Percentiles rank a stretch among this genome's conserved stretches.
Evolutionary conservation across 2,113 vertebrate genomes (phyloP).

Genomic region (Panthera tigris): DNA sequence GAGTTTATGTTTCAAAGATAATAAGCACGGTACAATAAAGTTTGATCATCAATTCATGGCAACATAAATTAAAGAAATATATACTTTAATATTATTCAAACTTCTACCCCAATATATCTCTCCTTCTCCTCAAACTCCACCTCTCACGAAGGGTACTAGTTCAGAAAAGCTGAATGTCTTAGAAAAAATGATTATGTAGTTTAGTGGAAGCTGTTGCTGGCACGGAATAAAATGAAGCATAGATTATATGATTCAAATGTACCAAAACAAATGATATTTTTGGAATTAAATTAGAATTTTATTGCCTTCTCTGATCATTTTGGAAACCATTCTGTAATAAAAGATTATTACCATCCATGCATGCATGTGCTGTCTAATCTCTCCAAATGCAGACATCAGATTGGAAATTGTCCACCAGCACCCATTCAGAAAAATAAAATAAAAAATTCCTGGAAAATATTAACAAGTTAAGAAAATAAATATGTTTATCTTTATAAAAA

Average conservation of each 20-base stretch:
- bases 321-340: conserved; percentile 59
- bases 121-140: not conserved
- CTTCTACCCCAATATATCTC: not conserved
- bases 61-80: conserved; percentile 48
- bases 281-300: conserved; percentile 70
- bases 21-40: conserved; percentile 58
- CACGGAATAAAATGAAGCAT: conserved; percentile 62
- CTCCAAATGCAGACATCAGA: not conserved
- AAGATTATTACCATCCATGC: conserved; percentile 49
- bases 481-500: not conserved
- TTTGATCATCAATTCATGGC: conserved; percentile 32
- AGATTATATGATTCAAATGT: conserved; percentile 59
- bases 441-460: not conserved
- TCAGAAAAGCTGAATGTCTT: conserved; percentile 55
- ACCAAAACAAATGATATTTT: conserved; percentile 69
- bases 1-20: conserved; percentile 75
- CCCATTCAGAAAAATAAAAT: not conserved
- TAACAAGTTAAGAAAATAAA: not conserved
- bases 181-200: conserved; percentile 57
- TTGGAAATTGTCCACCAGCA: conserved; percentile 23
- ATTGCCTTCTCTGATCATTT: conserved; percentile 60
- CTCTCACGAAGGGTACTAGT: conserved; percentile 47
- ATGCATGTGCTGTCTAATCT: not conserved
- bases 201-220: conserved; percentile 62
- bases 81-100: conserved; percentile 53